These are phyloP conservation scores for Andrena haemorrhoa DNA, from an alignment of 2,888 invertebrate species.

Conservation along the genomic window DNA sequence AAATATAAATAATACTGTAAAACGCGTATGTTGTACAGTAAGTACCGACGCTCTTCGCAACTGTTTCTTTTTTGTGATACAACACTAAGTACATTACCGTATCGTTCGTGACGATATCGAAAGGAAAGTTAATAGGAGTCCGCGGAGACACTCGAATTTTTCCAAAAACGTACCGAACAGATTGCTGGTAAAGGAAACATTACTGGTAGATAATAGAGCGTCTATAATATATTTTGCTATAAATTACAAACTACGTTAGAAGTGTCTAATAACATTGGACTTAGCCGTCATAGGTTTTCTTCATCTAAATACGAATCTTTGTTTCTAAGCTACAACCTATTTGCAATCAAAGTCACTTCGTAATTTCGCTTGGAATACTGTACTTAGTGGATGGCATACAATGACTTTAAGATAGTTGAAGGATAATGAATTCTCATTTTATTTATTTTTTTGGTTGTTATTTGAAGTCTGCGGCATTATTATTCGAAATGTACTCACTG, in stretches of 20 bases:
- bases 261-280: conserved; percentile 72
- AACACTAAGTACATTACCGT: conserved; percentile 57
- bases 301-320: conserved; percentile 68
- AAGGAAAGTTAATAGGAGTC: conserved; percentile 41
- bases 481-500: conserved; percentile 18
- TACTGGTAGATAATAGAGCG: conserved; percentile 56
- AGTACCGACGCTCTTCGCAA: conserved; percentile 54
- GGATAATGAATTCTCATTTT: conserved; percentile 36
- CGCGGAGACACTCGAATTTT: conserved; percentile 22
- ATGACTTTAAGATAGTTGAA: conserved; percentile 60
- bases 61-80: conserved; percentile 13
- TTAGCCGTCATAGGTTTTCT: conserved; percentile 66
- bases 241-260: conserved; percentile 70
- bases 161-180: conserved; percentile 50
- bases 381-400: conserved; percentile 74
- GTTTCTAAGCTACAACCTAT: conserved; percentile 66
- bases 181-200: conserved; percentile 51
- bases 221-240: conserved; percentile 61
- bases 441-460: conserved; percentile 14
- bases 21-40: conserved; percentile 40
- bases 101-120: conserved; percentile 28
- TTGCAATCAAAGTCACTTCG: conserved; percentile 68
- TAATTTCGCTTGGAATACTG: conserved; percentile 61
- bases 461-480: conserved; percentile 7
- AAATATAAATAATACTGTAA: conserved; percentile 73